A percentile compares a stretch with the other conserved stretches of the same genome.
phyloP scores from a whole-genome alignment of 2,888 invertebrate genomes.

The Ormyrus pomaceus region DNA sequence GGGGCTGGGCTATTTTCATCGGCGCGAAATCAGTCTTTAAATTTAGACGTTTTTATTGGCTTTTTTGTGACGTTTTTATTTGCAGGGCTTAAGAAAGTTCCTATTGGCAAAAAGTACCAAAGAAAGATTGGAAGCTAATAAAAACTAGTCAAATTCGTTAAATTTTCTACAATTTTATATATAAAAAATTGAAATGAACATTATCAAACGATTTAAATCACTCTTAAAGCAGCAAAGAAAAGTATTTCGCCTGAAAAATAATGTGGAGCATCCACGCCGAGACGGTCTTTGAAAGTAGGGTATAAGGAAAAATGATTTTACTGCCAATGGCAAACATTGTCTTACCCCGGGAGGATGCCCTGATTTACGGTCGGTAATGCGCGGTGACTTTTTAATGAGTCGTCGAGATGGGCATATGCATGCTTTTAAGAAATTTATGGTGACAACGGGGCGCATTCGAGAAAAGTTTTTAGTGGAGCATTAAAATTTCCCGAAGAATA shows the following conservation, averaged over 20 bases:
- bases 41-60: no score
- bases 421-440: constrained; percentile 38
- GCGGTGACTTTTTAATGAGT: constrained; percentile 25
- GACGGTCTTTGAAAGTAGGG: background rate
- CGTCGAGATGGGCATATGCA: constrained; percentile 1
- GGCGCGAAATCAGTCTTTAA: no score
- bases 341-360: constrained; percentile 1
- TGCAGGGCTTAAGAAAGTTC: no score
- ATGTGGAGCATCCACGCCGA: background rate
- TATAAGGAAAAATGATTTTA: background rate
- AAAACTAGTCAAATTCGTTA: no score
- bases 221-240: no score
- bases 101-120: no score
- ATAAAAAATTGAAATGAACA: no score
- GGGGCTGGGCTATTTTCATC: no score
- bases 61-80: no score
- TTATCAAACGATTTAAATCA: no score
- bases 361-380: constrained; percentile 28
- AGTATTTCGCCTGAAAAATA: background rate
- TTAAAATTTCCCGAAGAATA: constrained; percentile 42
- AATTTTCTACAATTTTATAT: no score
- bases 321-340: constrained; percentile 17
- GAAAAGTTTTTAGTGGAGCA: constrained; percentile 48
- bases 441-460: constrained; percentile 27
- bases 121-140: no score